Evolutionary conservation across 2,113 vertebrate genomes (phyloP).

Genomic region (Mormoops blainvillei): DNA sequence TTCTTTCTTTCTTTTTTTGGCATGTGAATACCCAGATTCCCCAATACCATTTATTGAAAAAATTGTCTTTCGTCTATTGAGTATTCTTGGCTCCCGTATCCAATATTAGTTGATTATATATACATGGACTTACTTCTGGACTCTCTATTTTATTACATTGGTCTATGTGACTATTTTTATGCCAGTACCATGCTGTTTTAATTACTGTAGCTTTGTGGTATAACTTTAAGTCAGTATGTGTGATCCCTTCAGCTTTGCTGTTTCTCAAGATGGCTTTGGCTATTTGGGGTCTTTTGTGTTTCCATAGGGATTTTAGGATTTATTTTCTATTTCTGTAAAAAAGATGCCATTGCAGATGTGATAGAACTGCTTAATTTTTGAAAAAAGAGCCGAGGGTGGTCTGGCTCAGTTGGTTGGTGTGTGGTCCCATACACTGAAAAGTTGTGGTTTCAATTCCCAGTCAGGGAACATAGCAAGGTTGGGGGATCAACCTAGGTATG

Average conservation of each 20-base stretch:
- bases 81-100: not conserved
- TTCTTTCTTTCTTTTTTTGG: not conserved
- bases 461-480: too few species aligned
- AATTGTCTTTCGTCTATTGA: not conserved
- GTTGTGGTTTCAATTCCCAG: too few species aligned
- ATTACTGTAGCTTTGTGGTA: not conserved
- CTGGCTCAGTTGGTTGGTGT: too few species aligned
- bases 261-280: not conserved
- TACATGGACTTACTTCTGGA: not conserved
- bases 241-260: not conserved
- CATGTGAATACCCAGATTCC: not conserved
- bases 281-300: not conserved
- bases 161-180: not conserved
- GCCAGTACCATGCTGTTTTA: not conserved
- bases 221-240: not conserved
- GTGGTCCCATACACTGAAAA: too few species aligned
- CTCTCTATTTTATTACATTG: not conserved
- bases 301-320: not conserved
- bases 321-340: not conserved
- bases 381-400: not conserved
- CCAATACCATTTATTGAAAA: not conserved
- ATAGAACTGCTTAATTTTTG: not conserved
- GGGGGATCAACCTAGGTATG: too few species aligned
- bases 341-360: not conserved
- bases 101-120: not conserved